phyloP scores from a whole-genome alignment of 1,140 invertebrate genomes.

The Popillia japonica region DNA sequence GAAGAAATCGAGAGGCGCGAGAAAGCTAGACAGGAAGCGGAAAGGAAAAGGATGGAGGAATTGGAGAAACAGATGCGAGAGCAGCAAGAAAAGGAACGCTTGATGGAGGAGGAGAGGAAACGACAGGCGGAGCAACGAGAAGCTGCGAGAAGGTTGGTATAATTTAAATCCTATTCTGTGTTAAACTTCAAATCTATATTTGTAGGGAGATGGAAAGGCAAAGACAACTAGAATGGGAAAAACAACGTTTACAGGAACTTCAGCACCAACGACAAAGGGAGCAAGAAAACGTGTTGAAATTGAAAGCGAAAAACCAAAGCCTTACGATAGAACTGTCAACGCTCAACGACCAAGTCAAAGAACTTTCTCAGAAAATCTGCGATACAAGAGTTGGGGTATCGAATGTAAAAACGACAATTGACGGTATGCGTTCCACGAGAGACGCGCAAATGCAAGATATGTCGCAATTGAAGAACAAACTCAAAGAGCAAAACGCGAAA shows the following conservation, averaged over 20 bases:
- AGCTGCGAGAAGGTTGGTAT: conserved; percentile 70
- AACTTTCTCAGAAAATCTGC: conserved; percentile 86
- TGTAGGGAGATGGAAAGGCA: conserved; percentile 92
- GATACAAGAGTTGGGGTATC: conserved; percentile 90
- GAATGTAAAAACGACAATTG: conserved; percentile 93
- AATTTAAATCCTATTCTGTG: conserved; percentile 47
- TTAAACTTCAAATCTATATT: background rate
- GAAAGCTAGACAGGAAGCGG: conserved; percentile 72
- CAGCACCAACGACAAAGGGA: conserved; percentile 86
- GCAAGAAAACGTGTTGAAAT: conserved; percentile 85
- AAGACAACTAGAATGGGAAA: conserved; percentile 95
- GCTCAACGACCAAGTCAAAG: conserved; percentile 74
- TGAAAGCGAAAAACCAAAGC: conserved; percentile 90
- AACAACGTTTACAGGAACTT: conserved; percentile 85
- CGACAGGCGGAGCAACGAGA: conserved; percentile 81
- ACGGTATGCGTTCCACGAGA: conserved; percentile 91
- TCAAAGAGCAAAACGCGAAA: conserved; percentile 86
- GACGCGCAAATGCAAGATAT: conserved; percentile 92
- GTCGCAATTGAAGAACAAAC: conserved; percentile 82
- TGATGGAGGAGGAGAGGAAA: conserved; percentile 75
- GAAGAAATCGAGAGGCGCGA: no score
- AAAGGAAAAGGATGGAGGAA: conserved; percentile 72
- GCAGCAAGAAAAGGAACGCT: conserved; percentile 82
- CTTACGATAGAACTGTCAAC: conserved; percentile 83
- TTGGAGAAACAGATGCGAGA: conserved; percentile 78